Conservation (phyloP, 1,140 invertebrate genomes). For the Brachionus angularis region DNA sequence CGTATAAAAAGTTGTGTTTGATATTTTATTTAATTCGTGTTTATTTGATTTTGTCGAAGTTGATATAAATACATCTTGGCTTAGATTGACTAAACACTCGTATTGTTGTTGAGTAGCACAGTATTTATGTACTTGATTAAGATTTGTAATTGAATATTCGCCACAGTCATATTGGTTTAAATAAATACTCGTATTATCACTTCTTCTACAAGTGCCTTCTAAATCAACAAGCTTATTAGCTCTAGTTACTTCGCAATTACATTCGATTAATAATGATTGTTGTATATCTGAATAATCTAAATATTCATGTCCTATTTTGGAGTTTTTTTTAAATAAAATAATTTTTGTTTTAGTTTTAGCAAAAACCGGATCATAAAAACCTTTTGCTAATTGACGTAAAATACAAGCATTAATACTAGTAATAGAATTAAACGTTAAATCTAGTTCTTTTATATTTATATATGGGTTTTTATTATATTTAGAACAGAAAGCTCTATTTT, state of each 20-base stretch:
- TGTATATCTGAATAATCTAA: background rate
- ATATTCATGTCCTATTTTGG: background rate
- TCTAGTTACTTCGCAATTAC: conserved; percentile 13
- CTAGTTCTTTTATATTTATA: conserved; percentile 20
- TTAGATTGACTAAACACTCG: conserved; percentile 9
- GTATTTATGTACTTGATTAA: background rate
- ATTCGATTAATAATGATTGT: background rate
- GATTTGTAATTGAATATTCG: background rate
- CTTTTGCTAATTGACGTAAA: conserved; percentile 30
- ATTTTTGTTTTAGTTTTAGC: background rate
- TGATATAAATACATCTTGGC: too few species aligned
- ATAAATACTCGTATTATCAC: conserved; percentile 1
- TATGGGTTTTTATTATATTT: conserved; percentile 3
- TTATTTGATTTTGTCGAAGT: too few species aligned
- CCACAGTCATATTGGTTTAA: conserved; percentile 25
- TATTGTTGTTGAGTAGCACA: conserved; percentile 6
- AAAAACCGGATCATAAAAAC: background rate
- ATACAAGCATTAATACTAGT: conserved; percentile 7
- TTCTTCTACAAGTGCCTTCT: background rate
- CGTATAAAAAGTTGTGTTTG: too few species aligned
- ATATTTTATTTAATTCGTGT: too few species aligned
- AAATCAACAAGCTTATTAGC: conserved; percentile 14
- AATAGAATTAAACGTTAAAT: background rate
- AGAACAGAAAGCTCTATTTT: conserved; percentile 24
- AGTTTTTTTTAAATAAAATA: background rate